Evolutionary conservation across 2,797 vertebrate species (phyloP).

Genomic region (Meriones psammophilus): DNA sequence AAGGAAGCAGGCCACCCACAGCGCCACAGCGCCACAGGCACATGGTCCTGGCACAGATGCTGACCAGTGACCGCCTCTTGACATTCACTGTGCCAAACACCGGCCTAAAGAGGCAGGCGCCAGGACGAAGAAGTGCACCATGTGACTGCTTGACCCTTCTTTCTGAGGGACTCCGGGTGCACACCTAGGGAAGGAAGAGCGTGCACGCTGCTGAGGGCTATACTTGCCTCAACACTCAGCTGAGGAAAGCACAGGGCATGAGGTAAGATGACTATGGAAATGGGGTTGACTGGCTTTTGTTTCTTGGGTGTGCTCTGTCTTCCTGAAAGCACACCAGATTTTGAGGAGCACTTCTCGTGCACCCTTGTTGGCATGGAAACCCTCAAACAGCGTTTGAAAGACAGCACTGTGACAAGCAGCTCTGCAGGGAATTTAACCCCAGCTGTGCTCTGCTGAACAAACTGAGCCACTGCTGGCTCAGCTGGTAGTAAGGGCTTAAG

Average conservation of each 20-base stretch:
- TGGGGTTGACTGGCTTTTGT: neutral
- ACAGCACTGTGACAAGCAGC: neutral
- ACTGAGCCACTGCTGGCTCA: neutral
- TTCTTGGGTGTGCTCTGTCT: neutral
- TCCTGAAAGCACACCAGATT: neutral
- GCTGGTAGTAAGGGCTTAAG: neutral
- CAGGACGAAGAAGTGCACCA: neutral
- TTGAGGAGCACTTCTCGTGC: neutral
- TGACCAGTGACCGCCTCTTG: neutral
- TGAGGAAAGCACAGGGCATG: neutral
- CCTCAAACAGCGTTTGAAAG: neutral
- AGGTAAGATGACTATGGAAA: accelerated
- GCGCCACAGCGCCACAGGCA: neutral
- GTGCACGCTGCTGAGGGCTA: accelerated
- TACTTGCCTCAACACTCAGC: accelerated
- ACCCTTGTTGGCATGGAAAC: neutral
- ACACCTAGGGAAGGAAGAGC: neutral
- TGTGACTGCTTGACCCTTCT: no score
- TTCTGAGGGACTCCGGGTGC: neutral
- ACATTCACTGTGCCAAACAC: neutral
- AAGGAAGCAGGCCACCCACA: neutral
- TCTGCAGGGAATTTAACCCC: neutral
- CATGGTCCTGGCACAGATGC: neutral
- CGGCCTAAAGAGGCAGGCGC: neutral
- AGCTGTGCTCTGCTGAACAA: neutral